Evolutionary conservation across 2,113 vertebrate genomes (phyloP).

Genomic region (Paracanthobrama guichenoti): DNA sequence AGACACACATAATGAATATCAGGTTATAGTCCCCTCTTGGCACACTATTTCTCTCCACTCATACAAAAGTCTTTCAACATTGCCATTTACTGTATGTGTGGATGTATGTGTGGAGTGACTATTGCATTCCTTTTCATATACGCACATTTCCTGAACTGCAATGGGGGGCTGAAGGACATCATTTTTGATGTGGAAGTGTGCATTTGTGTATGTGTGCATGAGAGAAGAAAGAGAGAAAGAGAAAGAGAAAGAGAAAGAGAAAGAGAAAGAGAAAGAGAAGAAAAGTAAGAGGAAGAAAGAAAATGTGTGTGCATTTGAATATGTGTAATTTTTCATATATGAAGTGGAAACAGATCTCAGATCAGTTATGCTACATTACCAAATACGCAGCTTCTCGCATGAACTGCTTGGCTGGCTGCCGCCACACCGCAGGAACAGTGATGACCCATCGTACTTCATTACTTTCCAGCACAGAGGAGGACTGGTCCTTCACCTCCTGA

Average conservation of each 20-base stretch:
- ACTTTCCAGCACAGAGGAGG: constrained; percentile 73
- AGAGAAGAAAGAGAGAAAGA: constrained; percentile 2
- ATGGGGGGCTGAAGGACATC: constrained; percentile 32
- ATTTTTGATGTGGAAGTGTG: constrained; percentile 1
- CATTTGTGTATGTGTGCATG: constrained; percentile 40
- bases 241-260: background rate
- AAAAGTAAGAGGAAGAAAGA: background rate
- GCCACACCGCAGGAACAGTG: constrained; percentile 97
- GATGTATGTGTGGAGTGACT: constrained; percentile 15
- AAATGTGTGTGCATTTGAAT: constrained; percentile 8
- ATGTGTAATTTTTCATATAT: background rate
- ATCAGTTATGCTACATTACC: constrained; percentile 69
- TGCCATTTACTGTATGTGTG: constrained; percentile 41
- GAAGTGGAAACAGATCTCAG: background rate
- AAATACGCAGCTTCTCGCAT: constrained; percentile 95
- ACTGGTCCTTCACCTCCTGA: constrained; percentile 92
- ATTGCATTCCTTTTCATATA: constrained; percentile 56
- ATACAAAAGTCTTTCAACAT: constrained; percentile 35
- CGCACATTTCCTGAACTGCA: constrained; percentile 60
- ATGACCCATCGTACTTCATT: constrained; percentile 90
- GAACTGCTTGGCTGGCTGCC: constrained; percentile 97
- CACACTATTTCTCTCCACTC: constrained; percentile 17
- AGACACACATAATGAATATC: constrained; percentile 37
- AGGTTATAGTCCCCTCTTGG: constrained; percentile 20
- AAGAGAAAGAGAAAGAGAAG: background rate